These are phyloP conservation scores for Azorinus chamasolen DNA, from an alignment of 2,888 invertebrate genomes.

Conservation along the genomic window DNA sequence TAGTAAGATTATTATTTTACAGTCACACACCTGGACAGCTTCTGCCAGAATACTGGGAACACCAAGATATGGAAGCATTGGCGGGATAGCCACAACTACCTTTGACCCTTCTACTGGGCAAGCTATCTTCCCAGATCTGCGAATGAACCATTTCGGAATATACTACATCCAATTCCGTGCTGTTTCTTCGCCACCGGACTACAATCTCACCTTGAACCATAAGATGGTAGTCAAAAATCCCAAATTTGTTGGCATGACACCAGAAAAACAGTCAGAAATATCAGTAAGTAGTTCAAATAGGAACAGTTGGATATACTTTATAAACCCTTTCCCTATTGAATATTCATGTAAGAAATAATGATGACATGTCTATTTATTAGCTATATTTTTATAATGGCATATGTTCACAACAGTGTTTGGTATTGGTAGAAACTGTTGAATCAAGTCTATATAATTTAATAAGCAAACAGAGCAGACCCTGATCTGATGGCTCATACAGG, in stretches of 20 bases:
- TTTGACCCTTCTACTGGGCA: slow-evolving; percentile 65
- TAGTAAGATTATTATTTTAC: background rate
- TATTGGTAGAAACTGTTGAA: too few relatives aligned
- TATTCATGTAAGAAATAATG: too few relatives aligned
- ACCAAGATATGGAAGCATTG: slow-evolving; percentile 55
- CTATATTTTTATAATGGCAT: too few relatives aligned
- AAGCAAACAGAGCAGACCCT: too few relatives aligned
- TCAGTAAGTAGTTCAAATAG: slow-evolving; percentile 40
- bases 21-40: slow-evolving; percentile 72
- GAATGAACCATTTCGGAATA: slow-evolving; percentile 66
- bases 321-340: too few relatives aligned
- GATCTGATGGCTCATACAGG: too few relatives aligned
- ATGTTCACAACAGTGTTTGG: too few relatives aligned
- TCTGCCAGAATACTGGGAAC: slow-evolving; percentile 48
- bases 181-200: slow-evolving; percentile 63
- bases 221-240: slow-evolving; percentile 51
- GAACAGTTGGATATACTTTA: background rate
- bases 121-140: slow-evolving; percentile 66
- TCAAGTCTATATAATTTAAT: too few relatives aligned
- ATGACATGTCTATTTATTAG: too few relatives aligned
- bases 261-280: slow-evolving; percentile 60
- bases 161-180: slow-evolving; percentile 66
- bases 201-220: slow-evolving; percentile 41
- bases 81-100: slow-evolving; percentile 39
- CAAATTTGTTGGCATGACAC: slow-evolving; percentile 47